Conservation (phyloP, 1,140 invertebrate species). For the Papilio polyxenes region DNA sequence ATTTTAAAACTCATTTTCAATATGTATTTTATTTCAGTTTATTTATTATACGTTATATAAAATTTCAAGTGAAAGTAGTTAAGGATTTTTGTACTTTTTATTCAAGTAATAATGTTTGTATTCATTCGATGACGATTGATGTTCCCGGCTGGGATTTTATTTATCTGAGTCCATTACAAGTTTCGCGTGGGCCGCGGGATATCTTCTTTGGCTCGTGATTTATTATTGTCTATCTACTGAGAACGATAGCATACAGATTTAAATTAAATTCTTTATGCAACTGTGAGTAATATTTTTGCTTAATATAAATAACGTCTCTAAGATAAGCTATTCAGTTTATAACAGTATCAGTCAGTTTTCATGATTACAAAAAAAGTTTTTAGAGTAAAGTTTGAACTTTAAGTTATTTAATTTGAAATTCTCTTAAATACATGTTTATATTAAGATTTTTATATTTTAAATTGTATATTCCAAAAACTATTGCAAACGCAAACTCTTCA, state of each 20-base stretch:
- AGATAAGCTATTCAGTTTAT: neutral
- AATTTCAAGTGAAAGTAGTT: no score
- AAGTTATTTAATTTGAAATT: no score
- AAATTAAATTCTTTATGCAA: slow-evolving; percentile 11
- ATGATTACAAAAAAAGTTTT: no score
- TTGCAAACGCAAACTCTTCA: no score
- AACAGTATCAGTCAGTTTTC: neutral
- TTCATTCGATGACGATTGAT: slow-evolving; percentile 21
- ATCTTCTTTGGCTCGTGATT: slow-evolving; percentile 36
- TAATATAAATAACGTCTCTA: neutral
- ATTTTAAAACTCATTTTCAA: no score
- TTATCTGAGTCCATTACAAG: slow-evolving; percentile 32
- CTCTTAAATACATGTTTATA: no score
- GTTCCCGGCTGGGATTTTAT: slow-evolving; percentile 15
- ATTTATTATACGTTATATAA: no score
- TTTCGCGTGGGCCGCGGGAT: slow-evolving; percentile 27
- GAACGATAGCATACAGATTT: neutral
- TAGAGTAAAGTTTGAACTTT: no score
- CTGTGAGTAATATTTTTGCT: neutral
- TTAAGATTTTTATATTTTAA: no score
- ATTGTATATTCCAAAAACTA: no score
- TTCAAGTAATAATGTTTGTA: neutral
- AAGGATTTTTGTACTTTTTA: neutral
- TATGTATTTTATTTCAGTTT: no score
- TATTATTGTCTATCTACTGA: slow-evolving; percentile 17